phyloP scores from a whole-genome alignment of 2,888 invertebrate species.

The Nipponacmea schrenckii region DNA sequence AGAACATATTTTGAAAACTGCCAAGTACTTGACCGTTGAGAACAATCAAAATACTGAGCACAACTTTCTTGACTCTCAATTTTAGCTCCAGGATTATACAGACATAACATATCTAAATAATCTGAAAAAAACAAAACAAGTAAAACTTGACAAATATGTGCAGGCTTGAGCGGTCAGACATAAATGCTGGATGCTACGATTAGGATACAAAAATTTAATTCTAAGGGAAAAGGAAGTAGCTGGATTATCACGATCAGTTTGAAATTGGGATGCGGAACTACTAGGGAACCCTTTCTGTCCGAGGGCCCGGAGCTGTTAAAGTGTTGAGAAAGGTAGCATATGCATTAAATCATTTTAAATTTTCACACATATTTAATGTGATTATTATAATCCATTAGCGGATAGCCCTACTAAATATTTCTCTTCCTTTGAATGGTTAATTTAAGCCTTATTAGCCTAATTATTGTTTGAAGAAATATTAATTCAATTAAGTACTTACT shows the following conservation, averaged over 20 bases:
- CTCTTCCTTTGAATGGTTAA: not conserved
- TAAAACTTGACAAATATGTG: not conserved
- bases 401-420: not conserved
- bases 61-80: conserved; percentile 18
- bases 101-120: conserved; percentile 15
- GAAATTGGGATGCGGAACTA: no score
- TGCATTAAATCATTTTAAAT: no score
- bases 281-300: no score
- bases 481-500: no score
- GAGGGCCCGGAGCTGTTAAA: no score
- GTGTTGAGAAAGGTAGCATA: no score
- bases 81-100: conserved; percentile 16
- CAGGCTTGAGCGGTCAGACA: no score
- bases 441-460: no score
- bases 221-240: no score
- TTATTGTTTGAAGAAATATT: no score
- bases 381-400: not conserved
- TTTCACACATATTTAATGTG: no score
- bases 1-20: conserved; percentile 19
- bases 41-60: conserved; percentile 23
- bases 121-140: conserved; percentile 3
- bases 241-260: no score
- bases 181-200: not conserved
- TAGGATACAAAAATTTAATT: not conserved
- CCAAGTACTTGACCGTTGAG: not conserved